phyloP scores from a whole-genome alignment of 2,113 vertebrate genomes.

The Dicerorhinus sumatrensis region DNA sequence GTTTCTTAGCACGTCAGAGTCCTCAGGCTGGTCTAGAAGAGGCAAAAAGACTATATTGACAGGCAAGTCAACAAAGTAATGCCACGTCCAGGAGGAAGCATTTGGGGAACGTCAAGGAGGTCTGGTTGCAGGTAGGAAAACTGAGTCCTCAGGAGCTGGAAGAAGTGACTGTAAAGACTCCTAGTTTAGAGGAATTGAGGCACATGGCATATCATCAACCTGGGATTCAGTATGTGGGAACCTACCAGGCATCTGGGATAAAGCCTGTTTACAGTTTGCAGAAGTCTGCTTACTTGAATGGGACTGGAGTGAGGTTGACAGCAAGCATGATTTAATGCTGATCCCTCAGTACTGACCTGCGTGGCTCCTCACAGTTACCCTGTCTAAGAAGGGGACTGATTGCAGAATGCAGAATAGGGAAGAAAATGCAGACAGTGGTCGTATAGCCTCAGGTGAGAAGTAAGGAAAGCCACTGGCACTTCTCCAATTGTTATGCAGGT shows the following conservation, averaged over 20 bases:
- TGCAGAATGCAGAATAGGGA: not conserved
- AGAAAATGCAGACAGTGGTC: not conserved
- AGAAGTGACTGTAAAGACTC: not conserved
- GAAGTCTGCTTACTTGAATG: not conserved
- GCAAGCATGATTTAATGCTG: not conserved
- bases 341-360: not conserved
- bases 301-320: not conserved
- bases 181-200: not conserved
- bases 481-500: not conserved
- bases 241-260: accelerated
- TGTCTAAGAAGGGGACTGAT: not conserved
- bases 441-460: not conserved
- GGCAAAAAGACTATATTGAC: not conserved
- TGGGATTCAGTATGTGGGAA: not conserved
- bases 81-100: not conserved
- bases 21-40: not conserved
- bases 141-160: not conserved
- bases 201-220: not conserved
- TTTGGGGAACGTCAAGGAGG: not conserved
- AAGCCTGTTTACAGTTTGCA: not conserved
- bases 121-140: not conserved
- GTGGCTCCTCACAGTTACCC: not conserved
- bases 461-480: not conserved
- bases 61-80: not conserved
- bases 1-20: conserved; percentile 12